These are phyloP conservation scores for Hycleus cichorii DNA, from an alignment of 1,140 invertebrate genomes.

Conservation along the genomic window DNA sequence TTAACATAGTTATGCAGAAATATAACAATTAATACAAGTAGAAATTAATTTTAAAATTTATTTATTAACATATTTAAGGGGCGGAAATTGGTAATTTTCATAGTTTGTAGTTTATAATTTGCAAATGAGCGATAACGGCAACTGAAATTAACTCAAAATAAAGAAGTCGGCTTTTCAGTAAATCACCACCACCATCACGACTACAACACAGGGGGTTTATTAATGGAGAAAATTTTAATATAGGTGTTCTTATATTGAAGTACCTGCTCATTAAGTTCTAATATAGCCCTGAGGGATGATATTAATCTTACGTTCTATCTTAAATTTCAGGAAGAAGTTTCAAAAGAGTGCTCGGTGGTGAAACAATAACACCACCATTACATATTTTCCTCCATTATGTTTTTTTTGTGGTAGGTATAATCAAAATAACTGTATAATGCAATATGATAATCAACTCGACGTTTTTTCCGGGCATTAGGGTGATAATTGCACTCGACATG, in stretches of 20 bases:
- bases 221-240: conserved; percentile 14
- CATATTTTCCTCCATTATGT: conserved; percentile 2
- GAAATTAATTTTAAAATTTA: no score
- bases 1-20: no score
- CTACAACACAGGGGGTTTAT: not conserved
- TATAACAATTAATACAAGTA: no score
- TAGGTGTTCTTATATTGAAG: conserved; percentile 12
- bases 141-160: no score
- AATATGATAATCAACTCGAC: not conserved
- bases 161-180: no score
- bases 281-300: conserved; percentile 14
- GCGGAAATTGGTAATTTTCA: no score
- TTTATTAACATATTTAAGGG: no score
- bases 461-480: not conserved
- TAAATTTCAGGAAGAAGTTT: no score
- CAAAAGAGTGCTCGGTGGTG: no score
- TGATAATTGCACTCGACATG: not conserved
- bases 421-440: conserved; percentile 2
- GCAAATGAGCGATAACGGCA: no score
- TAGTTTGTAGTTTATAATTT: no score
- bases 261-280: conserved; percentile 15
- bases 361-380: not conserved
- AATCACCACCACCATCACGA: no score
- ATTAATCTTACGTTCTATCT: conserved; percentile 10
- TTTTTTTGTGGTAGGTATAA: not conserved